Evolutionary conservation across 2,797 vertebrate species (phyloP).

Genomic region (Hyperoplus lanceolatus): DNA sequence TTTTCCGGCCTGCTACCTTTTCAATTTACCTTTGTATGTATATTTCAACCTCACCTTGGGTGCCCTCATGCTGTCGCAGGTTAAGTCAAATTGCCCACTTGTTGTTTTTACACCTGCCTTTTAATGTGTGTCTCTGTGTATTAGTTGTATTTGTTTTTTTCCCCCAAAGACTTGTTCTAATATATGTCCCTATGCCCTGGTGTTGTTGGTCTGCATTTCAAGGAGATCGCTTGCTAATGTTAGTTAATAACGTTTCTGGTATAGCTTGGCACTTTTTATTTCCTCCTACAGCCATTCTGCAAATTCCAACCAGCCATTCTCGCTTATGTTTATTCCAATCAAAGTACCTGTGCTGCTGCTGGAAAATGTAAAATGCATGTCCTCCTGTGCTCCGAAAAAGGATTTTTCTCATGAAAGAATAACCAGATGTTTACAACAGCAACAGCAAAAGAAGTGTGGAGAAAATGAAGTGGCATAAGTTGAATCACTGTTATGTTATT

Average conservation of each 20-base stretch:
- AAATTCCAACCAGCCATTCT: constrained; percentile 41
- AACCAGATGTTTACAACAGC: constrained; percentile 45
- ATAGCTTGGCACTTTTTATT: constrained; percentile 8
- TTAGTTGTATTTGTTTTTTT: background rate
- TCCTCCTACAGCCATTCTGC: constrained; percentile 11
- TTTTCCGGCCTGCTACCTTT: constrained; percentile 13
- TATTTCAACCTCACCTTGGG: constrained; percentile 63
- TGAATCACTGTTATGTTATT: constrained; percentile 12
- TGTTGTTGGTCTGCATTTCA: constrained; percentile 1
- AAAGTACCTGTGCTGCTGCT: constrained; percentile 40
- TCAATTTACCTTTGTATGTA: constrained; percentile 46
- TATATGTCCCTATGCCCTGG: background rate
- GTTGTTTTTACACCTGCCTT: constrained; percentile 30
- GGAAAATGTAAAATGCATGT: constrained; percentile 52
- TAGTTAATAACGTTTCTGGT: constrained; percentile 14
- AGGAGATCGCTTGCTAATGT: constrained; percentile 20
- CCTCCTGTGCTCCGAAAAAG: constrained; percentile 24
- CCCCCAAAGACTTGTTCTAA: background rate
- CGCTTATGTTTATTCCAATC: constrained; percentile 47
- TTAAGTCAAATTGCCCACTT: constrained; percentile 35
- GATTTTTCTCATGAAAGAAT: constrained; percentile 31
- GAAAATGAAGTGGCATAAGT: constrained; percentile 15
- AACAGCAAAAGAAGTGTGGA: constrained; percentile 26
- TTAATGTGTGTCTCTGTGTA: constrained; percentile 8
- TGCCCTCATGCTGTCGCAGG: constrained; percentile 51